Evolutionary conservation across 2,888 invertebrate species (phyloP).

Genomic region (Druceiella hillmani): DNA sequence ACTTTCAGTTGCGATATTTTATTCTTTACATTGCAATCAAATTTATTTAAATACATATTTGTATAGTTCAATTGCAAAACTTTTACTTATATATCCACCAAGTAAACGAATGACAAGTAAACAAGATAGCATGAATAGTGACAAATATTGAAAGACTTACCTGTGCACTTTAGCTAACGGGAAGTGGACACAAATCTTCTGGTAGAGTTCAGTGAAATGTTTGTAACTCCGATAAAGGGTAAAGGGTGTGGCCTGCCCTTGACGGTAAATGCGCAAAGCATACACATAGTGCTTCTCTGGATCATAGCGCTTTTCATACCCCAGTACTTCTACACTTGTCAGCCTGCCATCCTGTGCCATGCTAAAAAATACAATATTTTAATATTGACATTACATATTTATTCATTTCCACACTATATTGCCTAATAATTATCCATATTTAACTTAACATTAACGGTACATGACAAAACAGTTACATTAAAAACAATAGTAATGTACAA

Average conservation of each 20-base stretch:
- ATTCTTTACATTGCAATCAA: too few relatives aligned
- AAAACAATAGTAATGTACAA: too few relatives aligned
- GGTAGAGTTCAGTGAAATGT: constrained; percentile 95
- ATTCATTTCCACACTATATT: too few relatives aligned
- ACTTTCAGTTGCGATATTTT: too few relatives aligned
- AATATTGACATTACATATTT: constrained; percentile 18
- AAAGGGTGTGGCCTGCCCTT: constrained; percentile 79
- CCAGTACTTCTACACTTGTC: constrained; percentile 75
- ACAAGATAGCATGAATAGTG: constrained; percentile 10
- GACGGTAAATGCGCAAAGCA: constrained; percentile 76
- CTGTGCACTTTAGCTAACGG: constrained; percentile 87
- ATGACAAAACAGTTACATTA: too few relatives aligned
- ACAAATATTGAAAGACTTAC: constrained; percentile 45
- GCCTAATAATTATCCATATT: too few relatives aligned
- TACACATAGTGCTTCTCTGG: constrained; percentile 98
- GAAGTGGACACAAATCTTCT: constrained; percentile 88
- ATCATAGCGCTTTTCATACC: constrained; percentile 92
- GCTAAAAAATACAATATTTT: constrained; percentile 49
- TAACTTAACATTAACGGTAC: too few relatives aligned
- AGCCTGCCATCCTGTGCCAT: constrained; percentile 88
- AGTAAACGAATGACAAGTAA: constrained; percentile 11
- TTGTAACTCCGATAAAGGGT: constrained; percentile 92
- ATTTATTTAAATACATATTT: too few relatives aligned
- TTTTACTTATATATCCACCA: not conserved
- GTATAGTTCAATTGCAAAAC: too few relatives aligned